Evolutionary conservation across 2,113 vertebrate species (phyloP).

Genomic region (Osmerus eperlanus): DNA sequence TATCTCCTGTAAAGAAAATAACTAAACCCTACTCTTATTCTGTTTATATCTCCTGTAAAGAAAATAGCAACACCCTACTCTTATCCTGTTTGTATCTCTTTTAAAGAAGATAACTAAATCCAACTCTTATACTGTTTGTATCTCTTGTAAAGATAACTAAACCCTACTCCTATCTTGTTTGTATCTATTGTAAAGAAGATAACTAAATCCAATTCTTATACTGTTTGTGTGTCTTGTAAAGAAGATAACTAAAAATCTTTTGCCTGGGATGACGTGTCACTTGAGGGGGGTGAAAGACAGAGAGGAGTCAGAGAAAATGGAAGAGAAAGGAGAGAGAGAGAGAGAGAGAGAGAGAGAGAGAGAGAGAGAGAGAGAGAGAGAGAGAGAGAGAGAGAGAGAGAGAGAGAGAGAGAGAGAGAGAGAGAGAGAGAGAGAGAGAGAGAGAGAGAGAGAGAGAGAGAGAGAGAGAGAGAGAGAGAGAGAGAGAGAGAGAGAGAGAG

Average conservation of each 20-base stretch:
- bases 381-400: neutral
- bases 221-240: too few species aligned
- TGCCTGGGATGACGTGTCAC: neutral
- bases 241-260: too few species aligned
- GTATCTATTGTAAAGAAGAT: too few species aligned
- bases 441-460: neutral
- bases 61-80: too few species aligned
- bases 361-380: neutral
- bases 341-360: slow-evolving; percentile 17
- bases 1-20: neutral
- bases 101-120: too few species aligned
- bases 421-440: neutral
- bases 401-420: neutral
- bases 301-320: neutral
- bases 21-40: too few species aligned
- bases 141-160: too few species aligned
- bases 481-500: neutral
- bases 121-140: neutral
- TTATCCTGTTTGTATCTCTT: too few species aligned
- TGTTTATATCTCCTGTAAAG: too few species aligned
- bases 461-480: slow-evolving; percentile 3
- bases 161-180: too few species aligned
- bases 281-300: neutral
- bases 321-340: neutral
- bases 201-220: too few species aligned